A percentile compares a stretch with the other conserved stretches of the same genome.
Conservation (phyloP, 2,113 vertebrate genomes). For the Pachycephala philippinensis region DNA sequence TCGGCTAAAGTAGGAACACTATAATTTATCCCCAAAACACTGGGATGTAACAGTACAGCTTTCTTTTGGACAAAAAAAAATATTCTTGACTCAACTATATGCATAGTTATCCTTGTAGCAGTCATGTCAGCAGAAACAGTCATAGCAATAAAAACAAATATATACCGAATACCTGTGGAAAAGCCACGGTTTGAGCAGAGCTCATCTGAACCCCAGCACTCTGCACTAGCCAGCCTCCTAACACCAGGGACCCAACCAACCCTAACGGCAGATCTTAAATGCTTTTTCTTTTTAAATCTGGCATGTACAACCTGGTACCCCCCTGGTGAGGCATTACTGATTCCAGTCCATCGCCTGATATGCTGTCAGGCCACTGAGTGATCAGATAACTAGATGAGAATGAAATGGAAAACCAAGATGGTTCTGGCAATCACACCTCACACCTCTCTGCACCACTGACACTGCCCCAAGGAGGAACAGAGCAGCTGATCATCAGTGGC, state of each 20-base stretch:
- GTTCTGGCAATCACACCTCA: background rate
- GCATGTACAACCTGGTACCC: background rate
- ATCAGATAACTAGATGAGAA: background rate
- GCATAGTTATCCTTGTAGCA: background rate
- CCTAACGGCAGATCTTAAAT: rapidly evolving
- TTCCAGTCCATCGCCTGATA: background rate
- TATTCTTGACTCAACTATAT: background rate
- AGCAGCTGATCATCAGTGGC: background rate
- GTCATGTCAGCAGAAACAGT: background rate
- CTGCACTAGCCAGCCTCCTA: background rate
- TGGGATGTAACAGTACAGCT: background rate
- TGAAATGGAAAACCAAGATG: rapidly evolving
- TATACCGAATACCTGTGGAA: background rate
- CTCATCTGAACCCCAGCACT: background rate
- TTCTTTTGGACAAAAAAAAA: background rate
- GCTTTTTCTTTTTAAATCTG: background rate
- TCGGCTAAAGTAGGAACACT: background rate
- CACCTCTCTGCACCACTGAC: background rate
- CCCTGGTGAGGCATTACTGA: background rate
- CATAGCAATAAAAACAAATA: background rate
- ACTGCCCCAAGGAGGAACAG: background rate
- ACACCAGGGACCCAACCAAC: background rate
- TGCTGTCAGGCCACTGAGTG: background rate
- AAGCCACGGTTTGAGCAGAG: background rate
- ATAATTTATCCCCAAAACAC: background rate